Evolutionary conservation across 64 coral and sea anemone species (phyloP).

Genomic region (Astreopora myriophthalma): DNA sequence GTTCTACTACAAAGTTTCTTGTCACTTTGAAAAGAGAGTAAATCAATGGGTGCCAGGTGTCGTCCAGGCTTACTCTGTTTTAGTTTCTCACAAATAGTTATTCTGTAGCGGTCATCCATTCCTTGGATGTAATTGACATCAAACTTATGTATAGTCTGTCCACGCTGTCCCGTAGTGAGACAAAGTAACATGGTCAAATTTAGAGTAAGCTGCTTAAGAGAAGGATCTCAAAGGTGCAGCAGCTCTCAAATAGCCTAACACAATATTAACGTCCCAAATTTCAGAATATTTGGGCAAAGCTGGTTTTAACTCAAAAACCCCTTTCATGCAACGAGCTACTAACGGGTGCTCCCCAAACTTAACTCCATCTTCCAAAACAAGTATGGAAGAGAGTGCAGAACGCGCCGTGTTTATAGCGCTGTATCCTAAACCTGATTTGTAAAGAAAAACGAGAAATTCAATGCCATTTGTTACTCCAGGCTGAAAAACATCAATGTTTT

Average conservation of each 20-base stretch:
- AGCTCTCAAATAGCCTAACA: background rate
- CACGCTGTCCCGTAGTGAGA: background rate
- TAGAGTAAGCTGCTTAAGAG: conserved; percentile 33
- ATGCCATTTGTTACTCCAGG: conserved; percentile 5
- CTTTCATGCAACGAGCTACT: conserved; percentile 50
- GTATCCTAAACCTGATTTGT: background rate
- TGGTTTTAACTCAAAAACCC: conserved; percentile 61
- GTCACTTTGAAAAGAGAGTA: background rate
- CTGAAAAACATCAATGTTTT: background rate
- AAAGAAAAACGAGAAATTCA: background rate
- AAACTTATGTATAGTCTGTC: conserved; percentile 33
- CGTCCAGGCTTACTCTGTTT: conserved; percentile 25
- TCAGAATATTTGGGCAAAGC: conserved; percentile 29
- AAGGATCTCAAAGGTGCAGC: background rate
- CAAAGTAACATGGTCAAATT: conserved; percentile 15
- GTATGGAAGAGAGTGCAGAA: background rate
- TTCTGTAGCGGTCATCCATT: background rate
- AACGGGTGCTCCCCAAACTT: conserved; percentile 47
- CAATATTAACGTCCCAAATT: conserved; percentile 49
- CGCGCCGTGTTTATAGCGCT: conserved; percentile 22
- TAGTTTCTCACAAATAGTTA: conserved; percentile 14
- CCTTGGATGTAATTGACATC: conserved; percentile 29
- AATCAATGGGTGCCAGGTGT: conserved; percentile 5
- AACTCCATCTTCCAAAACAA: background rate
- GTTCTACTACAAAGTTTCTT: conserved; percentile 5